Base-by-base conservation (phyloP, 2,888 invertebrate genomes). In the Hanleya hanleyi region DNA sequence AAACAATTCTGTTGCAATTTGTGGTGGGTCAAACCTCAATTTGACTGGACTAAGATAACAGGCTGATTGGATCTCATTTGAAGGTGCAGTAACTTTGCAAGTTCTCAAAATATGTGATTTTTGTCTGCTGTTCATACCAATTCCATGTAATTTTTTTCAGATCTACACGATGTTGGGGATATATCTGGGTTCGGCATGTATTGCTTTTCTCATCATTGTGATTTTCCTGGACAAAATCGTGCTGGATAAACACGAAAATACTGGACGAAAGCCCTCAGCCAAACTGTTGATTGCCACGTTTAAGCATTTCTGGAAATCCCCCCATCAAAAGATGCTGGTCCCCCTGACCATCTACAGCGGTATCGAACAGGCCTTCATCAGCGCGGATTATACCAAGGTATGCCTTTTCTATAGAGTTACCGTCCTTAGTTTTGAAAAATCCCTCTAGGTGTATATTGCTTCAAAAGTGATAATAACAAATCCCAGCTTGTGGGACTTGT, bases 311-410 rank as follows among this genome's bases (percentile, higher is more conserved):
- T 95, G 95, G 91, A 95, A 77, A 5, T 81, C 97, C 89, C 96
- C 95, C 0, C 95, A 97, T 88, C 97, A 98, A 88, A 95, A 97
- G 85, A 92, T 98, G 6, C 93, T 99, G 41, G 96, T 98, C 78
- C 98, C 98, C 0, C 94, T 99, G 77, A 99, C 98, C 0, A 92
- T 99, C 67, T 99, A 97, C 94, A 97, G 97, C 84, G 98, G 98
- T 72, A 95, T 99, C 94, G 98, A 98, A 89, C 98, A 98, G 90
- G 98, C 97, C 0, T 98, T 97, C 91, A 96, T 97, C 82, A 96
- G 96, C 26, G 97, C 97, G 1, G 91, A 92, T 65, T 92, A 89
- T 81, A 92, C 92, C 0, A 90, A 91, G 83, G 92, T 92, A 57
- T 9, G 41, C 18, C 41, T 12, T 18, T 12, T 41, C 18, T 41